Base-by-base conservation (phyloP, 2,888 invertebrate genomes). In the Onthophagus sagittarius region DNA sequence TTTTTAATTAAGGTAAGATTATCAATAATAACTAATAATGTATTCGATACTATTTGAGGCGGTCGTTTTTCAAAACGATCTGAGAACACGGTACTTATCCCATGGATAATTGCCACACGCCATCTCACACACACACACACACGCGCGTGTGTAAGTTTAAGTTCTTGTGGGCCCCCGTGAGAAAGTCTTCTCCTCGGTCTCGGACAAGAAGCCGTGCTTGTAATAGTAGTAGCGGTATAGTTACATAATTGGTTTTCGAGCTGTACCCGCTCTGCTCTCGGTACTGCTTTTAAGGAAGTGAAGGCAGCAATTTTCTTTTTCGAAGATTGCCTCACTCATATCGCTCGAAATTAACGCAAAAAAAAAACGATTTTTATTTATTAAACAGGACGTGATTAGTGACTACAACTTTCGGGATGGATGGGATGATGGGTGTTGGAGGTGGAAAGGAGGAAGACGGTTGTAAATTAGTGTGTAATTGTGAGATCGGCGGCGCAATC, bases 401-500 rank as follows among this genome's bases (percentile, higher is more conserved):
- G 23, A 23, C 23, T 23, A 2, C 23, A 2, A 23, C 23, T 23
- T 64, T 14, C 14, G 64, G 15, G 14, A 64, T 13, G 13, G 13
- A 14, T 23, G 14, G 2, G 23, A n/a, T 32, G 67, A 31, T 31
- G 9, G 23, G 32, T 23, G 39, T 0, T 53, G 39, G 39, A 2
- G 39, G 39, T 53, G 39, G 39, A 53, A 62, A 70, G 67, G 76
- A 72, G 79, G 77, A 77, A 73, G 77, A 76, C 78, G 80, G 80
- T 80, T 80, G 80, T 78, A 81, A 81, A 80, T 81, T 79, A 74
- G 80, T 81, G 80, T 77, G 81, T 81, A 82, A 82, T 82, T 82
- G 83, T 82, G 82, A 80, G 82, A 82, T 81, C 80, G 80, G 79
- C 79, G 77, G 80, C 77, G 79, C 81, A 80, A 80, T 80, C 81